Evolutionary conservation across 2,888 invertebrate species (phyloP).

Genomic region (Pseudoips prasinana): DNA sequence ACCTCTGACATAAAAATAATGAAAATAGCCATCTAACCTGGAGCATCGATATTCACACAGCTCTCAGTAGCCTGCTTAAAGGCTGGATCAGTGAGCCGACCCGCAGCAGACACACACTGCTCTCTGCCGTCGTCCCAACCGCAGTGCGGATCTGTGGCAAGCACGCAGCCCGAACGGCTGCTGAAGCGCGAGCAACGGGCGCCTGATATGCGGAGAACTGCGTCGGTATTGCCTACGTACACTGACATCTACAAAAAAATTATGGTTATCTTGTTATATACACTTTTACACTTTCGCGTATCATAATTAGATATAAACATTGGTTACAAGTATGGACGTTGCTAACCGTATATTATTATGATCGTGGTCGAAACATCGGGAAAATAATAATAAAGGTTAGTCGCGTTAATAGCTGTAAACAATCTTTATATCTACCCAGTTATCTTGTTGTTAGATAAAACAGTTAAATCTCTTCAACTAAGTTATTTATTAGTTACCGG

Average conservation of each 20-base stretch:
- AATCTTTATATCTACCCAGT: too few species aligned
- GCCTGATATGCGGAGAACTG: slow-evolving; percentile 87
- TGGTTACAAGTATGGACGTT: too few species aligned
- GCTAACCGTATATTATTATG: too few species aligned
- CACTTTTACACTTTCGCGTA: too few species aligned
- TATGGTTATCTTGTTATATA: too few species aligned
- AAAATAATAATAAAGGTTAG: background rate
- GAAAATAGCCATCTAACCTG: slow-evolving; percentile 39
- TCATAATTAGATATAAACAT: too few species aligned
- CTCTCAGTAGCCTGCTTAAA: slow-evolving; percentile 88
- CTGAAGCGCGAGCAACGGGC: slow-evolving; percentile 90
- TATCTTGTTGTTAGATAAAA: too few species aligned
- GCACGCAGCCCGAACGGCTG: slow-evolving; percentile 87
- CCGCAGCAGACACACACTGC: slow-evolving; percentile 84
- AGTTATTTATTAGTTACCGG: too few species aligned
- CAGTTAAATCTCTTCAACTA: too few species aligned
- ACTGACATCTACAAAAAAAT: slow-evolving; percentile 81
- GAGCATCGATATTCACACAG: slow-evolving; percentile 69
- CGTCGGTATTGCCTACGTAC: slow-evolving; percentile 87
- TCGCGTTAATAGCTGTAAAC: background rate
- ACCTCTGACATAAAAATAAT: too few species aligned
- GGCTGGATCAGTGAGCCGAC: slow-evolving; percentile 85
- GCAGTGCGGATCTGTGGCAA: slow-evolving; percentile 96
- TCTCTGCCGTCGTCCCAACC: slow-evolving; percentile 93
- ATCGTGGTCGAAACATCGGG: too few species aligned